Evolutionary conservation across 1,140 invertebrate species (phyloP).

Genomic region (Scaptomyza pallida): DNA sequence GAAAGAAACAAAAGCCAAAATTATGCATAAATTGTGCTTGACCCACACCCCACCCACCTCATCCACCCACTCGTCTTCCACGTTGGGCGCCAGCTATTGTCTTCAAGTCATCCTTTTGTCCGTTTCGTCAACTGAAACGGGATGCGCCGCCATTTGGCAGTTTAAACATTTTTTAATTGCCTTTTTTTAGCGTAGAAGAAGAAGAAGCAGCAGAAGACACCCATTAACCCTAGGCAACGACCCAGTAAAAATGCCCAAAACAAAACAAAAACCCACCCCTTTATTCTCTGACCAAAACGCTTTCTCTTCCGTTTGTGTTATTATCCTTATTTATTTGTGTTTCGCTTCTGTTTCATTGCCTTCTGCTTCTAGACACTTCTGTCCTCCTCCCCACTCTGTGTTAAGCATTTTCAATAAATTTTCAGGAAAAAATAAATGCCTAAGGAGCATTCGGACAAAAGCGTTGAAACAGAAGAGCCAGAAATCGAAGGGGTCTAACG

Average conservation of each 20-base stretch:
- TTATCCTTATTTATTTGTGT: constrained; percentile 68
- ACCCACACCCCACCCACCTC: constrained; percentile 9
- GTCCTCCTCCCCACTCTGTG: background rate
- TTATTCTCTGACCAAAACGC: constrained; percentile 22
- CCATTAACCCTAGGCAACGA: constrained; percentile 27
- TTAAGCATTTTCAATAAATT: constrained; percentile 53
- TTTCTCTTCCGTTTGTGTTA: constrained; percentile 26
- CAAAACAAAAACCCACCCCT: constrained; percentile 19
- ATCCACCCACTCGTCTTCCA: background rate
- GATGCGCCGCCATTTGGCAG: constrained; percentile 53
- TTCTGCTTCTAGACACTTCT: background rate
- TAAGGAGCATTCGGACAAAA: constrained; percentile 36
- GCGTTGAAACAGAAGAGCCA: constrained; percentile 31
- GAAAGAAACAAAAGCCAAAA: constrained; percentile 43
- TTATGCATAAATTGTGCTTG: constrained; percentile 59
- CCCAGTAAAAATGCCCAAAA: constrained; percentile 9
- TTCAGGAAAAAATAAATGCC: constrained; percentile 3
- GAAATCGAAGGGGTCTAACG: background rate
- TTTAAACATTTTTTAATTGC: constrained; percentile 83
- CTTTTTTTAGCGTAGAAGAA: constrained; percentile 34
- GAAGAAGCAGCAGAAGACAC: constrained; percentile 11
- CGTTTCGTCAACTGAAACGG: constrained; percentile 2
- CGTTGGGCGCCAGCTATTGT: constrained; percentile 22
- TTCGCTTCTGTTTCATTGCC: constrained; percentile 63
- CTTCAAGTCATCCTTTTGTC: constrained; percentile 27